Base-by-base conservation (phyloP, 2,113 vertebrate species). In the Oxygymnocypris stewartii region DNA sequence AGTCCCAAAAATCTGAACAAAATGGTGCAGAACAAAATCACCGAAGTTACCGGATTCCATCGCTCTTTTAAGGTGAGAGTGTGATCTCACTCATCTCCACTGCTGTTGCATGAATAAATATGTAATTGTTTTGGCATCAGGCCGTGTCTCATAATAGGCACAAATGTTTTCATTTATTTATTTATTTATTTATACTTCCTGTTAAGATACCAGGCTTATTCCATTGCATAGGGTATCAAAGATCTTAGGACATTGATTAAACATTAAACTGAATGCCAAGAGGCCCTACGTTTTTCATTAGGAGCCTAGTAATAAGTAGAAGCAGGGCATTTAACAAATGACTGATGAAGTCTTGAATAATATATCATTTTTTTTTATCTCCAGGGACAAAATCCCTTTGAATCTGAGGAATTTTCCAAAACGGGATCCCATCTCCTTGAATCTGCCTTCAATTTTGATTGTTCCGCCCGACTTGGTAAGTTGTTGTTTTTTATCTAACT, bases 381-480 rank as follows among this genome's bases (percentile, higher is more conserved):
- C 0, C 88, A 99, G 98, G 97, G 96, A 78, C 97, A 97, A 94
- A 98, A 97, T 91, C 97, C 97, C 59, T 99, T 99, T 1, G 97
- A 97, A 84, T 93, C 96, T 81, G 97, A 96, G 57, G 96, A 97
- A 7, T 96, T 96, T 89, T 92, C 94, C 86, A 95, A 95, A 90
- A 94, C 91, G 59, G 95, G 94, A 90, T 95, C 95, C 90, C 95
- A 92, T 92, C 96, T 95, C 87, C 90, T 96, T 89, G 96, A 97
- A 88, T 92, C 96, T 0, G 91, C 96, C 88, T 97, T 97, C 92
- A 95, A 95, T 95, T 97, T 97, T 5, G 97, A 97, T 93, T 96
- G 95, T 76, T 94, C 96, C 1, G 77, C 94, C 91, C 96, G 97
- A 90, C 96, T 95, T 0, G 97, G 97, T 99, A 91, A 96, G 95